Percentiles rank a stretch among this genome's conserved stretches.
Conservation (phyloP, 2,113 vertebrate genomes). For the Varanus salvator region DNA sequence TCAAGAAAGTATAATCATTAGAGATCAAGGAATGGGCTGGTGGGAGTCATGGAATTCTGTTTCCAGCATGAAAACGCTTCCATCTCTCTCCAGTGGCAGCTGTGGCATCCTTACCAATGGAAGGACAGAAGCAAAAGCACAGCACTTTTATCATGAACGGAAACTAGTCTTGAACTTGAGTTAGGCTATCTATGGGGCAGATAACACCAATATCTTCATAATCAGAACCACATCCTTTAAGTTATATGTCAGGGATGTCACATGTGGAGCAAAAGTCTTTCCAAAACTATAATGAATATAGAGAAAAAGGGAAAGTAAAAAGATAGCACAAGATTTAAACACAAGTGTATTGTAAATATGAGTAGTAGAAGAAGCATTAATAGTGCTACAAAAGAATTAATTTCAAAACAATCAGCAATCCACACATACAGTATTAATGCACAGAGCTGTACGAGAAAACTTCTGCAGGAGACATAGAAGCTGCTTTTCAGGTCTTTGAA, state of each 20-base stretch:
- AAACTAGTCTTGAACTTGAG: constrained; percentile 23
- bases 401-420: neutral
- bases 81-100: constrained; percentile 16
- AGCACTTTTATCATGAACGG: constrained; percentile 10
- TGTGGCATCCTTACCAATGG: constrained; percentile 13
- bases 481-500: too few species aligned
- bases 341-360: neutral
- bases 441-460: too few species aligned
- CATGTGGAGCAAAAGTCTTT: neutral
- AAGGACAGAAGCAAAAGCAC: constrained; percentile 22
- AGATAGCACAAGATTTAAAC: neutral
- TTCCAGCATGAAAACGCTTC: constrained; percentile 45
- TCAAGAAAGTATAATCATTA: constrained; percentile 56
- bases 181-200: constrained; percentile 22
- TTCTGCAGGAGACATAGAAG: too few species aligned
- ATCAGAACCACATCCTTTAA: constrained; percentile 35
- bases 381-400: neutral
- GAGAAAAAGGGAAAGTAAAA: neutral
- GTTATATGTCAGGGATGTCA: neutral
- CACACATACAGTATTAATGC: neutral
- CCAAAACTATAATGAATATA: neutral
- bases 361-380: neutral
- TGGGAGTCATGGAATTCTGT: constrained; percentile 30
- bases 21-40: constrained; percentile 45
- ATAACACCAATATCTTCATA: constrained; percentile 38